Base-by-base conservation (phyloP, 2,888 invertebrate species). In the Smittia aterrima region DNA sequence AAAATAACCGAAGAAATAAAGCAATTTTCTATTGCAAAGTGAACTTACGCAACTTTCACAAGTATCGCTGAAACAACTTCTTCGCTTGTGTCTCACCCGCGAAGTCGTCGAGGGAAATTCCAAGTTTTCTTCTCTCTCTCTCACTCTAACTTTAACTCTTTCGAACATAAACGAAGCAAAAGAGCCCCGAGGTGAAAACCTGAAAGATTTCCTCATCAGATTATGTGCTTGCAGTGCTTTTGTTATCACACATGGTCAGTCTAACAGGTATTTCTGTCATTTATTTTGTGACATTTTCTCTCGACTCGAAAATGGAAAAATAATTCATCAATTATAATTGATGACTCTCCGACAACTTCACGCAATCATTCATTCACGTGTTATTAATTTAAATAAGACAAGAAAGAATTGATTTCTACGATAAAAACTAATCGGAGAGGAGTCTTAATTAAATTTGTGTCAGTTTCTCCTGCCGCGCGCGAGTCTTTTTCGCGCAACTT, bases 181-280 rank as follows among this genome's bases (percentile, higher is more conserved):
- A 58, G 22, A 22, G 22, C 13, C 58, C 58, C 22, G 58, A 58
- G 58, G 58, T 58, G 58, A 70, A 72, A 72, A 72, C 72, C 72
- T 72, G 72, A 27, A 72, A 72, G 72, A 72, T 72, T 72, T 72
- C 72, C 72, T 72, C 72, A 72, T 72, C 62, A 71, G 70, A 71
- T 71, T 71, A 71, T 71, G 54, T 47, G 27, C 70, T 58, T 58
- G 22, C 20, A 13, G 22, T 71, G 70, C 70, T 71, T 54, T 71
- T 71, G 70, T 71, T 71, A 71, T 71, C 70, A 71, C 70, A 71
- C 70, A 67, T 20, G 27, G n/a, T 32, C 32, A 47, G 47, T 47
- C 58, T 22, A 58, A 58, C 58, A 58, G 58, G 58, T 58, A 58
- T 58, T 58, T 58, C n/a, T 47, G 22, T 22, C 22, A 58, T 58